Evolutionary conservation across 2,888 invertebrate genomes (phyloP).

Genomic region (Podabrus alpinus): DNA sequence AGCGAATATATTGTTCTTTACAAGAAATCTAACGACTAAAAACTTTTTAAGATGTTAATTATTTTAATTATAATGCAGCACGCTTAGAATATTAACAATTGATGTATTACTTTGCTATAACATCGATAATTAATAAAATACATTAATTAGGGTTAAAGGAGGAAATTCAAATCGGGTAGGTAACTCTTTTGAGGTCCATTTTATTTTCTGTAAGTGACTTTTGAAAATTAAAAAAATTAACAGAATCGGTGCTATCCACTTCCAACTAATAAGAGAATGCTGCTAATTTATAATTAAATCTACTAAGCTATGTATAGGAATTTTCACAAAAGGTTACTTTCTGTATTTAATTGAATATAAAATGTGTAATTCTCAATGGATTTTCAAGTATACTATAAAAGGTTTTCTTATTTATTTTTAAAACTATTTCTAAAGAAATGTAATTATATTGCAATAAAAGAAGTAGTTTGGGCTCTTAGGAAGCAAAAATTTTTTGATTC

Average conservation of each 20-base stretch:
- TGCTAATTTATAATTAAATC: background rate
- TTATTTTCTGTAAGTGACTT: background rate
- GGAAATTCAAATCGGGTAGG: background rate
- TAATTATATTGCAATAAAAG: background rate
- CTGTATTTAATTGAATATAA: background rate
- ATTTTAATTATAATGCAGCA: background rate
- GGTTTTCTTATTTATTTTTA: background rate
- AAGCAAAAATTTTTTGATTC: background rate
- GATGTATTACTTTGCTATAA: background rate
- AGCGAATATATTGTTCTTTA: conserved; percentile 4
- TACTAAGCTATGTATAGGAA: background rate
- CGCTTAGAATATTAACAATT: background rate
- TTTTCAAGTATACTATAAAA: background rate
- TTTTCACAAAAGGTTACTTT: background rate
- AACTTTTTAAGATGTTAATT: background rate
- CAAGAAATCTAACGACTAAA: background rate
- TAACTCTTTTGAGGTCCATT: too few species aligned
- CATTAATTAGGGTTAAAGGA: background rate
- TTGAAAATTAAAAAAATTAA: background rate
- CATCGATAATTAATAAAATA: background rate
- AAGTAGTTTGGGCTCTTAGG: background rate
- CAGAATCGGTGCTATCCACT: background rate
- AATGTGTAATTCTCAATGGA: background rate
- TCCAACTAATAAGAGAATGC: background rate
- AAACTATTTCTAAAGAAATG: background rate